These are phyloP conservation scores for Slavum lentiscoides DNA, from an alignment of 2,888 invertebrate species.

Conservation along the genomic window DNA sequence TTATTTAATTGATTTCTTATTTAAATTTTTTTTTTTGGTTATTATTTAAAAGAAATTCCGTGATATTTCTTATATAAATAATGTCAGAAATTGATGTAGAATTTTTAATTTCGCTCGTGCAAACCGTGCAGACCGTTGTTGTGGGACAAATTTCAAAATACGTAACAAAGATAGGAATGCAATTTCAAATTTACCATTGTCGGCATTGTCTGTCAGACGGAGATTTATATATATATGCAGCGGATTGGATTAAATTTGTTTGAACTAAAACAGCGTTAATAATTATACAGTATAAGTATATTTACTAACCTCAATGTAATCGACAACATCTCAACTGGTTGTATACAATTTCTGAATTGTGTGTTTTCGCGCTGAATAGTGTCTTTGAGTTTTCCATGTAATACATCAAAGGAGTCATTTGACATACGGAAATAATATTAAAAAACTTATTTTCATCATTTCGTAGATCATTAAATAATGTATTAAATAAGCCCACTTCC, in stretches of 20 bases:
- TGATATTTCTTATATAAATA: too few species aligned
- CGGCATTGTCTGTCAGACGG: too few species aligned
- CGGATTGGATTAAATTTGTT: too few species aligned
- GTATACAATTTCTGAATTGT: constrained; percentile 53
- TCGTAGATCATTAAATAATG: too few species aligned
- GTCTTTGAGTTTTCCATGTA: constrained; percentile 45
- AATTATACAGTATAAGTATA: too few species aligned
- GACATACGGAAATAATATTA: too few species aligned
- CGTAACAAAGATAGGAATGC: constrained; percentile 55
- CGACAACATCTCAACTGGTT: constrained; percentile 53
- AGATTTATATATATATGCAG: too few species aligned
- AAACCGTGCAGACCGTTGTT: constrained; percentile 54
- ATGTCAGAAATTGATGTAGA: constrained; percentile 46
- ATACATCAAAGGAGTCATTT: background rate
- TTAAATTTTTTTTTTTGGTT: background rate
- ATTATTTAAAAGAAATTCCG: too few species aligned
- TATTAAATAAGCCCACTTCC: background rate
- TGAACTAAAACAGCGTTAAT: too few species aligned
- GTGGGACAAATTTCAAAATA: constrained; percentile 54
- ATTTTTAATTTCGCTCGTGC: constrained; percentile 52
- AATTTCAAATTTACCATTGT: too few species aligned
- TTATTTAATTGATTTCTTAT: too few species aligned
- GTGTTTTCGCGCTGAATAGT: constrained; percentile 52
- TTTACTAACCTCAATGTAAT: constrained; percentile 53
- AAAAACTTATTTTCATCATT: too few species aligned